A percentile compares a stretch with the other conserved stretches of the same genome.
Conservation (phyloP, 1,140 invertebrate species). For the Liolophura sinensis region DNA sequence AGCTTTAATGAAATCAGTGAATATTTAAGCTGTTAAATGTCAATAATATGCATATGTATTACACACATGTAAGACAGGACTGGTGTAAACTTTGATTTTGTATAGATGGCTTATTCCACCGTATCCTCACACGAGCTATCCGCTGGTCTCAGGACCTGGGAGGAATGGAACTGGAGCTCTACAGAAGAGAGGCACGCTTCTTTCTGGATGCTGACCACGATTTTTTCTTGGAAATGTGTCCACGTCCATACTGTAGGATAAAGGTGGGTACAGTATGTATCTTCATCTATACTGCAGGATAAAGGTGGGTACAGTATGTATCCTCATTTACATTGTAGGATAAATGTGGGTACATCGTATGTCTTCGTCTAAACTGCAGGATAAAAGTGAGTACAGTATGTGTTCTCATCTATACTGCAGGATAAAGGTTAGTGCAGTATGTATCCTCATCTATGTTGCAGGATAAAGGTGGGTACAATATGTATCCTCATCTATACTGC, state of each 20-base stretch:
- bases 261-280: slow-evolving; percentile 35
- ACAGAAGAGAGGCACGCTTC: slow-evolving; percentile 37
- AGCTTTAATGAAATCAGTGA: no score
- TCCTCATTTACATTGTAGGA: background rate
- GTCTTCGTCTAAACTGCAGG: no score
- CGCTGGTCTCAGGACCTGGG: slow-evolving; percentile 48
- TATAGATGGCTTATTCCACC: slow-evolving; percentile 51
- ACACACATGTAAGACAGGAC: background rate
- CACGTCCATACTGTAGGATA: slow-evolving; percentile 37
- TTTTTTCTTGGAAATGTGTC: slow-evolving; percentile 49
- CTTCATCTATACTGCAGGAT: background rate
- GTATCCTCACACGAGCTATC: slow-evolving; percentile 43
- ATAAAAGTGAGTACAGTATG: no score
- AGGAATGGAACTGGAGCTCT: slow-evolving; percentile 39
- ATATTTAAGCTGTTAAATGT: no score
- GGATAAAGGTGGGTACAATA: no score
- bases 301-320: background rate
- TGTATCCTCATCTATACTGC: slow-evolving; percentile 2
- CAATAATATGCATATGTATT: background rate
- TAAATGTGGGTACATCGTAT: no score
- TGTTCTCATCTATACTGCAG: no score
- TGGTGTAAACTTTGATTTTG: slow-evolving; percentile 1
- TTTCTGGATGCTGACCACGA: slow-evolving; percentile 54
- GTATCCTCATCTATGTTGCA: no score
- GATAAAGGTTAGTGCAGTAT: no score